Percentiles rank a stretch among this genome's conserved stretches.
These are phyloP conservation scores for Steinernema feltiae DNA, from an alignment of 1,140 invertebrate genomes.

Conservation along the genomic window DNA sequence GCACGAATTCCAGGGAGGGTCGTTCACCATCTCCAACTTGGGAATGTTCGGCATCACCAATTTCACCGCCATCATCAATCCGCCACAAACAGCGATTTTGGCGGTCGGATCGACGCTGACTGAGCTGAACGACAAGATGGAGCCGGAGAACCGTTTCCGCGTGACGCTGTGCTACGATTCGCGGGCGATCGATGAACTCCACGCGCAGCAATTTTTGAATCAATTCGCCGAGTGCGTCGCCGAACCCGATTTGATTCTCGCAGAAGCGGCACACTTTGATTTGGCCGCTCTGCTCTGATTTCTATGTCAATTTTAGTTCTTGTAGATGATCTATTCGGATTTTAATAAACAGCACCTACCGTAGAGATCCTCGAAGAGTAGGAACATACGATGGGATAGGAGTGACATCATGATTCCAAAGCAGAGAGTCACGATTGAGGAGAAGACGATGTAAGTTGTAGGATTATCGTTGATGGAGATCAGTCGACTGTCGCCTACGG, in stretches of 20 bases:
- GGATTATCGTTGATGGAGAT: not conserved
- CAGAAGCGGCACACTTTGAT: conserved; percentile 16
- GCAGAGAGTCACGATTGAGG: not conserved
- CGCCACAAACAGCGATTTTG: conserved; percentile 68
- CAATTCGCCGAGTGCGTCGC: conserved; percentile 14
- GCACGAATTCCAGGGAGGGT: conserved; percentile 85
- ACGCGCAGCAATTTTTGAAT: conserved; percentile 36
- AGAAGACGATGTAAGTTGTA: not conserved
- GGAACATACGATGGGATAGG: too few species aligned
- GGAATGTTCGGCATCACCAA: conserved; percentile 85
- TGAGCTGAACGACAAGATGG: conserved; percentile 60
- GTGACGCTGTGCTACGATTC: conserved; percentile 43
- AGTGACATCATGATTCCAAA: too few species aligned
- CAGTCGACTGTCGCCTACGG: not conserved
- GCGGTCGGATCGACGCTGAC: conserved; percentile 65
- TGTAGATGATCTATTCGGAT: not conserved
- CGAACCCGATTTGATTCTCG: conserved; percentile 25
- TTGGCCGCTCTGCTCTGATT: conserved; percentile 28
- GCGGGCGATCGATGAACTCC: conserved; percentile 32
- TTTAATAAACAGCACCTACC: not conserved
- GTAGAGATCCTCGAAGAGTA: not conserved
- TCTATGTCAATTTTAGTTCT: not conserved
- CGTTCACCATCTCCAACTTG: conserved; percentile 76
- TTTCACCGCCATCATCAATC: conserved; percentile 69
- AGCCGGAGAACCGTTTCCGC: conserved; percentile 30